These are phyloP conservation scores for Platycercus adscitus DNA, from an alignment of 2,113 vertebrate genomes.

Conservation along the genomic window DNA sequence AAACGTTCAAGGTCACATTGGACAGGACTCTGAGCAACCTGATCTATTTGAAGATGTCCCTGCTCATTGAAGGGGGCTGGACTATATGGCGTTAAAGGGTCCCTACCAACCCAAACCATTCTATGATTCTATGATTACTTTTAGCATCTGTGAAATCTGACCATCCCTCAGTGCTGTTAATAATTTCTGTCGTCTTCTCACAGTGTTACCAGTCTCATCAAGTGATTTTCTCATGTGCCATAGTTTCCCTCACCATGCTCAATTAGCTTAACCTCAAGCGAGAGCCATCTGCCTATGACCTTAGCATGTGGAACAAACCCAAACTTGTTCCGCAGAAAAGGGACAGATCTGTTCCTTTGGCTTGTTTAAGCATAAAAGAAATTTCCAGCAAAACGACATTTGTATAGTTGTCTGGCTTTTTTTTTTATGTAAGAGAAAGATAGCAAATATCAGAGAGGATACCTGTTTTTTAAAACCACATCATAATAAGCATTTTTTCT, in stretches of 20 bases:
- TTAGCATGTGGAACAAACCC: neutral
- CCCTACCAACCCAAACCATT: neutral
- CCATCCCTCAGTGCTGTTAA: neutral
- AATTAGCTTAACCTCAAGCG: neutral
- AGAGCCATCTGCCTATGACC: neutral
- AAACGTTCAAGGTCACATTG: neutral
- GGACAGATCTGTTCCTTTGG: neutral
- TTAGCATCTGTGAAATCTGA: neutral
- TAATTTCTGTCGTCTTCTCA: neutral
- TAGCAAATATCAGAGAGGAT: neutral
- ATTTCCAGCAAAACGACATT: neutral
- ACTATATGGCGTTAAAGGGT: neutral
- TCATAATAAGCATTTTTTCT: neutral
- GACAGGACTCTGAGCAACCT: neutral
- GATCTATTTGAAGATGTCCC: neutral
- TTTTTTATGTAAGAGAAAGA: neutral
- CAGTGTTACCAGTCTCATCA: neutral
- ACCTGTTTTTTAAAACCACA: neutral
- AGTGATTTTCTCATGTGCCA: neutral
- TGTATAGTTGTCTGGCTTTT: neutral
- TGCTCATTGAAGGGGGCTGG: fast-evolving
- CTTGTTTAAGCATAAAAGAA: neutral
- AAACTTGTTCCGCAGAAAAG: neutral
- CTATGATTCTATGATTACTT: neutral
- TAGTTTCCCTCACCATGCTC: neutral